A percentile compares a stretch with the other conserved stretches of the same genome.
These are phyloP conservation scores for Netelia fuscicornis DNA, from an alignment of 2,888 invertebrate species.

Conservation along the genomic window DNA sequence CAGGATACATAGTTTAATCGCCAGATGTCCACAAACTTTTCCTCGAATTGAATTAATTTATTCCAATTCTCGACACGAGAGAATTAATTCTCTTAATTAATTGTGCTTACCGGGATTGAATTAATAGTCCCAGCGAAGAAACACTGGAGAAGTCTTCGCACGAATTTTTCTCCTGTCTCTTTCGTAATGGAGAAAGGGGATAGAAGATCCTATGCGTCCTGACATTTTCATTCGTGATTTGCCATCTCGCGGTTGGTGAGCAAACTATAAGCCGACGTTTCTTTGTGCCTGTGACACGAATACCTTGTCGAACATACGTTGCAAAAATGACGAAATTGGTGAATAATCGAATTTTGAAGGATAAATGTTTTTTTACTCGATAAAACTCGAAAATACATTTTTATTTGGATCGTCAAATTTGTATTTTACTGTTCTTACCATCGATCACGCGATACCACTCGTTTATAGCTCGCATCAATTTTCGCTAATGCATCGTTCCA, in stretches of 20 bases:
- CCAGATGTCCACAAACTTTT: not conserved
- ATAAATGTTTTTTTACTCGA: not conserved
- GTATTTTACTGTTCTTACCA: not conserved
- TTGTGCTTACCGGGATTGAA: not conserved
- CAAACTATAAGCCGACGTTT: constrained; percentile 28
- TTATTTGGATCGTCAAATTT: not conserved
- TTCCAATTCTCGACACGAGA: too few species aligned
- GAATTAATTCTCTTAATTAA: too few species aligned
- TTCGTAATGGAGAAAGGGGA: constrained; percentile 67
- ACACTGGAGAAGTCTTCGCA: not conserved
- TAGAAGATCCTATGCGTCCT: constrained; percentile 60
- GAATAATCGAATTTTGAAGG: not conserved
- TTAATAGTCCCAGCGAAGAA: not conserved
- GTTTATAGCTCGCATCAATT: not conserved
- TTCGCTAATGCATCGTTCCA: not conserved
- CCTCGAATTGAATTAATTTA: not conserved
- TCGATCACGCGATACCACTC: not conserved
- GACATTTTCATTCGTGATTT: constrained; percentile 64
- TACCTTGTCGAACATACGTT: constrained; percentile 36
- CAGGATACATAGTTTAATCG: not conserved
- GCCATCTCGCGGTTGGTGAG: constrained; percentile 43
- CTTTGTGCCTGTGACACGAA: constrained; percentile 64
- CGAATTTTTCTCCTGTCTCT: constrained; percentile 15
- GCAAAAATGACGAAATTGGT: constrained; percentile 6
- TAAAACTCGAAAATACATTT: not conserved